Base-by-base conservation (phyloP, 2,888 invertebrate species). In the Conomelus anceps region DNA sequence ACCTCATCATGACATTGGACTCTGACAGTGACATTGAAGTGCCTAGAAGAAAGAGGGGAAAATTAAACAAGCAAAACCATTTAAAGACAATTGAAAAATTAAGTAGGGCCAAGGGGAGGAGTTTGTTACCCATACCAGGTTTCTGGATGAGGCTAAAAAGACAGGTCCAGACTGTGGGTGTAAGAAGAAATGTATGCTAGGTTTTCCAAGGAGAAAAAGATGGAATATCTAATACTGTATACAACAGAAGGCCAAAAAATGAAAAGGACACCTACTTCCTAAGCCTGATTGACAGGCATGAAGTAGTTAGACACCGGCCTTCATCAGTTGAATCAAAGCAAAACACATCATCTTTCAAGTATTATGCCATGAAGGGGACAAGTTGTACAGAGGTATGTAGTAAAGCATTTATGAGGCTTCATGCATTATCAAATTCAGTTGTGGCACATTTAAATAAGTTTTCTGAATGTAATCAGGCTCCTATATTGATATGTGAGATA, bases 401-500 rank as follows among this genome's bases (percentile, higher is more conserved):
- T 13, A 90, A 86, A 89, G 90, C 89, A 23, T 90, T 34, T 84
- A 29, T 87, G 22, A 87, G 84, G 4, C 87, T 89, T 13, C 84
- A 89, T 87, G 22, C 84, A 22, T 17, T 90, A 17, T 26, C 90
- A 20, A 84, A 89, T 23, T 84, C 84, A 89, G 84, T 41, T 26
- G 84, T 89, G 23, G 22, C 29, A 17, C 89, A 86, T 22, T 34
- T 90, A 22, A 89, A 13, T 20, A 86, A 23, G 22, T 23, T 89
- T 22, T 23, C 22, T 86, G 41, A 22, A 86, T 24, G n/a, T 0
- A 87, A 87, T 63, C 22, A 86, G 24, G n/a, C 23, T 17, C 89
- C 90, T n/a, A 20, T n/a, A n/a, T 86, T 26, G 90, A 90, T 34
- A 26, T 29, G 23, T 29, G 90, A 87, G 89, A 89, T 23, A 90